Evolutionary conservation across 2,888 invertebrate species (phyloP), one percentile per base, ranked within the genome.

Genomic region (Hylaea fasciaria): DNA sequence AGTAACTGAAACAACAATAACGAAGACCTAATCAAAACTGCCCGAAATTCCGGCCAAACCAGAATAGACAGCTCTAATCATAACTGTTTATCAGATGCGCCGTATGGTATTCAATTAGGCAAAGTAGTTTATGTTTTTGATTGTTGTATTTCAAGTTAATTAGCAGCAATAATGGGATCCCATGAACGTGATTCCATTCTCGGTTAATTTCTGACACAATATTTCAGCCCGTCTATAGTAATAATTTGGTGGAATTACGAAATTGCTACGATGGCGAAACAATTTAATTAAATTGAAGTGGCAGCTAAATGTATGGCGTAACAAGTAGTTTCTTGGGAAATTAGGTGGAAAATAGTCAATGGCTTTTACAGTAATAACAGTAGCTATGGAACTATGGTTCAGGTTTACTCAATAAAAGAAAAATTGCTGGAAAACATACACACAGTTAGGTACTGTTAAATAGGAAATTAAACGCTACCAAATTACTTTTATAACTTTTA

Each of bases 91-190:
- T 49, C 49, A 40, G 44, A 49, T 40, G 49, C 59, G 53, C 49
- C 49, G 49, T 39, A 50, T 50, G 59, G 59, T 40, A 54, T 59
- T 59, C 54, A 59, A 59, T 59, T 54, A 44, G 10, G 14, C 17
- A 45, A 59, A 54, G 45, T 54, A 49, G 59, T 59, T 59, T 54
- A 59, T 50, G 59, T 48, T 40, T 59, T 44, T 45, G 44, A 59
- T 46, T 59, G 59, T 59, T 3, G 39, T 59, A 48, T 58, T 57
- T 41, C 51, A 47, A 35, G 16, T 47, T 48, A 59, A 59, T 54
- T 59, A 54, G 45, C 13, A 50, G 54, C 49, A 54, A 50, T 55
- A 48, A 32, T 35, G 44, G 40, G 29, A 39, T 32, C 11, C 14
- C 14, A 44, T 8, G 28, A 58, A 48, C 52, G 41, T 52, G 37